Evolutionary conservation across 2,888 invertebrate species (phyloP).

Genomic region (Polyommatus iphigenia): DNA sequence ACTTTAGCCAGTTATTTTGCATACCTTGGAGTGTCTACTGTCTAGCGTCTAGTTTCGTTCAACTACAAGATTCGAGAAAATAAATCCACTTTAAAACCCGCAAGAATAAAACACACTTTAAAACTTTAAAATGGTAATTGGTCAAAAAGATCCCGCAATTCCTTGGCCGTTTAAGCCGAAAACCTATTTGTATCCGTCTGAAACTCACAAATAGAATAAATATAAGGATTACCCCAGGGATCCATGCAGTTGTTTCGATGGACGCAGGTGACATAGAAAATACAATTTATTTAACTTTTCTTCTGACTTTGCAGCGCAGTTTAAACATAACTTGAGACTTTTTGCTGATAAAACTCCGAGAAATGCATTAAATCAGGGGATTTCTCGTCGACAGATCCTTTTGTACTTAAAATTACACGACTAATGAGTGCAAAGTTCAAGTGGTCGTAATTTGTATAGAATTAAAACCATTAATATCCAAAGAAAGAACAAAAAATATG

Average conservation of each 20-base stretch:
- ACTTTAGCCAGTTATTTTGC: too few species aligned
- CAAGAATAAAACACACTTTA: slow-evolving; percentile 1
- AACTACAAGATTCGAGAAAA: neutral
- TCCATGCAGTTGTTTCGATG: slow-evolving; percentile 38
- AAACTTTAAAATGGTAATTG: slow-evolving; percentile 34
- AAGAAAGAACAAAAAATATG: slow-evolving; percentile 5
- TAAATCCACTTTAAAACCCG: neutral
- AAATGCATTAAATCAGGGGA: slow-evolving; percentile 17
- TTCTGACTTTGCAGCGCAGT: slow-evolving; percentile 22
- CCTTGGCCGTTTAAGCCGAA: slow-evolving; percentile 26
- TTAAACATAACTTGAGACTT: slow-evolving; percentile 8
- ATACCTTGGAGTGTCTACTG: neutral
- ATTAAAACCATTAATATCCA: slow-evolving; percentile 13
- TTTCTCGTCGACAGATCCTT: neutral
- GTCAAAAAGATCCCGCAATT: slow-evolving; percentile 33
- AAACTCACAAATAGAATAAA: slow-evolving; percentile 28
- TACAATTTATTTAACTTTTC: slow-evolving; percentile 39
- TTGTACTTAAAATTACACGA: neutral
- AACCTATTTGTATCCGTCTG: slow-evolving; percentile 38
- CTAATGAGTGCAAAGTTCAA: neutral
- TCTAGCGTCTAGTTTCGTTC: neutral
- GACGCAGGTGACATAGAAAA: slow-evolving; percentile 38
- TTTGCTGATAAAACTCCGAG: slow-evolving; percentile 16
- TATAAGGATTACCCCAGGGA: slow-evolving; percentile 14
- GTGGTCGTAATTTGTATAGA: neutral